Evolutionary conservation across 2,888 invertebrate genomes (phyloP).

Genomic region (Hyalella azteca): DNA sequence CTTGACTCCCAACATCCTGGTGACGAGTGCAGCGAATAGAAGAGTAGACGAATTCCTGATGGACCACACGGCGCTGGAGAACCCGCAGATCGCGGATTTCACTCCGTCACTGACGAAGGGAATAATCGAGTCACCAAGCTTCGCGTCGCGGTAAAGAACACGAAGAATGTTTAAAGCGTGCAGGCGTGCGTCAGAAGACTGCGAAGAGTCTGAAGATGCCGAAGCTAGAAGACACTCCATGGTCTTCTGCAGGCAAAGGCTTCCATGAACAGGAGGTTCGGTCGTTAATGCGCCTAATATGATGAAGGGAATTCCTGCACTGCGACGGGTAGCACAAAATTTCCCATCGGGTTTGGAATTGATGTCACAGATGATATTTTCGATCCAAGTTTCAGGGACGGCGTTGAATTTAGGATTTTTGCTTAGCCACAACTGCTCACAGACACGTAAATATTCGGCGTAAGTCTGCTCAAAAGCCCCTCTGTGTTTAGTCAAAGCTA

Average conservation of each 20-base stretch:
- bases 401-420: slow-evolving; percentile 65
- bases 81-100: slow-evolving; percentile 64
- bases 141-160: slow-evolving; percentile 77
- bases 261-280: slow-evolving; percentile 71
- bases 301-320: slow-evolving; percentile 93
- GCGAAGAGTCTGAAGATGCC: slow-evolving; percentile 59
- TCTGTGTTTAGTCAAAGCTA: slow-evolving; percentile 79
- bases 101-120: slow-evolving; percentile 64
- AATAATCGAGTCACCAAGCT: slow-evolving; percentile 74
- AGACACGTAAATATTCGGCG: slow-evolving; percentile 81
- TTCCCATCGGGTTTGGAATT: slow-evolving; percentile 64
- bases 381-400: slow-evolving; percentile 73
- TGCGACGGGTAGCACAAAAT: slow-evolving; percentile 82
- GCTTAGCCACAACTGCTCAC: slow-evolving; percentile 73
- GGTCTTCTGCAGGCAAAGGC: slow-evolving; percentile 69
- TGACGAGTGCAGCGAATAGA: slow-evolving; percentile 80
- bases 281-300: slow-evolving; percentile 82
- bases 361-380: slow-evolving; percentile 69
- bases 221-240: slow-evolving; percentile 68
- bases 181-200: slow-evolving; percentile 68
- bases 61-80: slow-evolving; percentile 63
- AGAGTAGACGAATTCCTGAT: slow-evolving; percentile 80
- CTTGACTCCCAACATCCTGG: slow-evolving; percentile 84
- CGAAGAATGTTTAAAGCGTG: slow-evolving; percentile 88
- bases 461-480: slow-evolving; percentile 98